Base-by-base conservation (phyloP, 2,888 invertebrate genomes). In the Myathropa florea region DNA sequence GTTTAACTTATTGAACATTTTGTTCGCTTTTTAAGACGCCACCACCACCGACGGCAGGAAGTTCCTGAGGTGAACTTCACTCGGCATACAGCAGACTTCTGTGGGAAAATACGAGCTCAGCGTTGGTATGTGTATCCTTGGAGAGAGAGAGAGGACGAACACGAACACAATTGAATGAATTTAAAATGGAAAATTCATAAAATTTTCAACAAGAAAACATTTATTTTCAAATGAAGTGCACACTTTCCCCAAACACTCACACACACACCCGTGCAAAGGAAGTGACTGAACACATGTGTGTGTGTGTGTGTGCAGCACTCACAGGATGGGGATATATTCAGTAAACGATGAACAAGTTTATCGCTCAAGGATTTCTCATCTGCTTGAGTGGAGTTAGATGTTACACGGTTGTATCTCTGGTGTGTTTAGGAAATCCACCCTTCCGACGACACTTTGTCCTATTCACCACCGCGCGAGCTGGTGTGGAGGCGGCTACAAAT, bases 361-460 rank as follows among this genome's bases (percentile, higher is more conserved):
- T 28, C 24, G 70, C 63, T 63, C 63, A 78, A 78, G 78, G 57
- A 70, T 71, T 70, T 77, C 57, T 39, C 70, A 70, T 78, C 64
- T 64, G 30, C 78, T 70, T 63, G 63, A 71, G 61, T 78, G 60
- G 64, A 71, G 36, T 64, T 60, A 30, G 28, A 55, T 78, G 39
- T 61, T 61, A 12, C 21, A 57, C 46, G 55, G 33, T 55, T 64
- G 33, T 53, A 26, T 24, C 24, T 10, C 10, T 57, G 57, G 57
- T 77, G 68, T 55, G 61, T 77, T 71, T 12, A 55, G 71, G 72
- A 79, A 59, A 72, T 79, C 72, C 59, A 60, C 59, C 64, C 71
- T 72, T 59, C 18, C 61, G 30, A 63, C 64, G 64, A 57, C 39
- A 59, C 36, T 65, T 68, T 21, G 23, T 39, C 33, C 28, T 75